Percentiles rank a stretch among this genome's conserved stretches.
These are phyloP conservation scores for Oconnorella tubifera DNA, from an alignment of 2,888 invertebrate genomes.

Conservation along the genomic window DNA sequence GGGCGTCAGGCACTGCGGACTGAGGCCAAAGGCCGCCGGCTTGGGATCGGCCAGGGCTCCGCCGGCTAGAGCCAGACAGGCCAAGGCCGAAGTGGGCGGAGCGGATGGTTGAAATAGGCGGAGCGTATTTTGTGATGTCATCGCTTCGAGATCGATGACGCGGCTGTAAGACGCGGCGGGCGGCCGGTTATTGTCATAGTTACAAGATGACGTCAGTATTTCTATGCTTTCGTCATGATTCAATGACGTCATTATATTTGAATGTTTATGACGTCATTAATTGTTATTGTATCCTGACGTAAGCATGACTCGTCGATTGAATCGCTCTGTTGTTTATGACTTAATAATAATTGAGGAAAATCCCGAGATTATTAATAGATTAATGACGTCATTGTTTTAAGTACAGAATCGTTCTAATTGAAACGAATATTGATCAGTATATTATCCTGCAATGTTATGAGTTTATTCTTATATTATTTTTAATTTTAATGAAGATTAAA, in stretches of 20 bases:
- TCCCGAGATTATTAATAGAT: no score
- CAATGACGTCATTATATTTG: conserved; percentile 8
- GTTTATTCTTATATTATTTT: no score
- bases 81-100: neutral
- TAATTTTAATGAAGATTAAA: no score
- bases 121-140: neutral
- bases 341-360: no score
- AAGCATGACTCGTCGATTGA: no score
- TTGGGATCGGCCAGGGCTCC: neutral
- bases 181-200: neutral
- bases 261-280: no score
- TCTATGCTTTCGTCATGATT: neutral
- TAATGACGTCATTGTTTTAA: no score
- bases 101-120: neutral
- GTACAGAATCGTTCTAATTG: no score
- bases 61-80: conserved; percentile 1
- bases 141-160: neutral
- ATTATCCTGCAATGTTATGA: no score
- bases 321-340: no score
- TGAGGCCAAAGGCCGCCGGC: neutral
- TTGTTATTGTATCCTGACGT: no score
- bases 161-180: neutral
- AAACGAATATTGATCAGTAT: no score
- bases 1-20: neutral
- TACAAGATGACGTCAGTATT: neutral